Percentiles rank a stretch among this genome's conserved stretches.
Evolutionary conservation across 2,888 invertebrate species (phyloP).

Genomic region (Rambutsinella grinnellia): DNA sequence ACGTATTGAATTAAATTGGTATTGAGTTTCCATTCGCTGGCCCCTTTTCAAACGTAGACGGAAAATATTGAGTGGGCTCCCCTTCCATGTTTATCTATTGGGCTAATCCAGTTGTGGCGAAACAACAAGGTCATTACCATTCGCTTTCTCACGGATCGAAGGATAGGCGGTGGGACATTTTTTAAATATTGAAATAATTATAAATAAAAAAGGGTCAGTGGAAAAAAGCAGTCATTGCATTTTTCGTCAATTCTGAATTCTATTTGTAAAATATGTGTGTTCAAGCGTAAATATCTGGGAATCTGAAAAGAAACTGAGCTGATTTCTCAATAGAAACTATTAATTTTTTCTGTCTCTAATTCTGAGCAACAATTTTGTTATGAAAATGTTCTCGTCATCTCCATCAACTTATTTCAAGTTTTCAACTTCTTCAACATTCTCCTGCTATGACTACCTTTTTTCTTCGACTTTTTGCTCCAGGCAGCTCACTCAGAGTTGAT

Average conservation of each 20-base stretch:
- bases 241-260: background rate
- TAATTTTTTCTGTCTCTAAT: too few species aligned
- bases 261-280: background rate
- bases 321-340: too few species aligned
- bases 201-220: background rate
- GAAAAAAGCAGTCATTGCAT: background rate
- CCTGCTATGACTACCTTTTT: too few species aligned
- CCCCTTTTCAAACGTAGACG: background rate
- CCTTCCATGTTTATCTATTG: background rate
- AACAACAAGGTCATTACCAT: background rate
- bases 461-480: too few species aligned
- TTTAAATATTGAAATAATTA: background rate
- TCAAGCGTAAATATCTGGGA: background rate
- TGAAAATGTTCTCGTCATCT: too few species aligned
- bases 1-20: background rate
- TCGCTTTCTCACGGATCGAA: background rate
- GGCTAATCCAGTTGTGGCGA: background rate
- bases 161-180: background rate
- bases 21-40: background rate
- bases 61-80: background rate
- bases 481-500: too few species aligned
- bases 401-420: too few species aligned
- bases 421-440: too few species aligned
- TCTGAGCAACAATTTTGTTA: too few species aligned
- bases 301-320: constrained; percentile 2